Percentiles rank a stretch among this genome's conserved stretches.
Conservation (phyloP, 2,797 vertebrate species). For the Choloepus didactylus region DNA sequence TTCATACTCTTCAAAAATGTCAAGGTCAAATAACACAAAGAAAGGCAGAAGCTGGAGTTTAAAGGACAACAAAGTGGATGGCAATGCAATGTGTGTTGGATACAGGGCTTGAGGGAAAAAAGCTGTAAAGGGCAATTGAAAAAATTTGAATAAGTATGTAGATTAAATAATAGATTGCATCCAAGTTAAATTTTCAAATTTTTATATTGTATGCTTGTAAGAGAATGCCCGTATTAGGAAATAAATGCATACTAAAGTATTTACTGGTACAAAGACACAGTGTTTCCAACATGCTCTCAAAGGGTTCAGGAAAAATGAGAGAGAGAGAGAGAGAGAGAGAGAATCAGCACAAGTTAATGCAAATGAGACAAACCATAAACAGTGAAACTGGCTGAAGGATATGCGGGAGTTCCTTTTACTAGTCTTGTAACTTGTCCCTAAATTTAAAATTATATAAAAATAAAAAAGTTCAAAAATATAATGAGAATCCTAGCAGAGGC, state of each 20-base stretch:
- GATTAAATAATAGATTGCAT: background rate
- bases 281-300: background rate
- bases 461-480: background rate
- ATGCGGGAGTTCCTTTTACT: background rate
- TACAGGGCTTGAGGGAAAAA: background rate
- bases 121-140: background rate
- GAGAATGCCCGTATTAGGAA: background rate
- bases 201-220: background rate
- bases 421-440: background rate
- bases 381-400: background rate
- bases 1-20: background rate
- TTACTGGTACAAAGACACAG: background rate
- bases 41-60: background rate
- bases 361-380: background rate
- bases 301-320: background rate
- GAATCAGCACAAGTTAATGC: background rate
- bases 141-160: background rate
- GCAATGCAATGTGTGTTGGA: accelerated
- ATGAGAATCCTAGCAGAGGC: no score
- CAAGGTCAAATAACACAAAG: background rate
- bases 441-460: background rate
- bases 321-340: background rate
- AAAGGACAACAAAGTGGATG: no score
- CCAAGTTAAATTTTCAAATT: background rate
- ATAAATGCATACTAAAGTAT: background rate